Base-by-base conservation (phyloP, 2,888 invertebrate genomes). In the Agrochola litura region DNA sequence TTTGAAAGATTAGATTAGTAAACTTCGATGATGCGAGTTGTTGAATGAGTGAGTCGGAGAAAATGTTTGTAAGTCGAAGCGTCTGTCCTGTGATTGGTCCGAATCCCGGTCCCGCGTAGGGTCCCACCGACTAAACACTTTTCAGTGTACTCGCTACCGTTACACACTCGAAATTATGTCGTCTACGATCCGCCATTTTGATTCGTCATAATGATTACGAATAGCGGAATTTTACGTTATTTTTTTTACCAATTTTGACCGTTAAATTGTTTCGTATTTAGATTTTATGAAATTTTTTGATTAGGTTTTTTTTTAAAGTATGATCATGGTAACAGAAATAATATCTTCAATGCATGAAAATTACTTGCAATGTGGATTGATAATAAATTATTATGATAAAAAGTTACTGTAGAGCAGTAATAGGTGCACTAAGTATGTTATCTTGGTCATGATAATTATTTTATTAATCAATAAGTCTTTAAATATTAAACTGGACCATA, bases 151-250 rank as follows among this genome's bases (percentile, higher is more conserved):
- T 80, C 76, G 79, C 83, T 87, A 85, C 87, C 85, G 85, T 89
- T 89, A 86, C 77, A 83, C 76, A 81, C 81, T 81, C 83, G 79
- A 86, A 88, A 83, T 82, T 81, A 84, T 85, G 86, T 85, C 85
- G 86, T 83, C 86, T 88, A 86, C 83, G 82, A 89, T 90, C 91
- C 92, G 92, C 92, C 92, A 92, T 92, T 90, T 92, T 92, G 92
- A 89, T 87, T 89, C 83, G 73, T 81, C 81, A 63, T 74, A 79
- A 78, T 70, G 61, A 82, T 79, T 77, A 82, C 82, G 82, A 84
- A 84, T 77, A 77, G 54, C 71, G 54, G 61, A 76, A 80, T 66
- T 68, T 60, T 46, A 61, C 12, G 41, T 81, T 67, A 58, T 9
- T 2, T 83, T 81, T 69, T 43, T 56, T 22, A 76, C 56, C n/a